Evolutionary conservation across 2,797 vertebrate genomes (phyloP).

Genomic region (Gila robusta): DNA sequence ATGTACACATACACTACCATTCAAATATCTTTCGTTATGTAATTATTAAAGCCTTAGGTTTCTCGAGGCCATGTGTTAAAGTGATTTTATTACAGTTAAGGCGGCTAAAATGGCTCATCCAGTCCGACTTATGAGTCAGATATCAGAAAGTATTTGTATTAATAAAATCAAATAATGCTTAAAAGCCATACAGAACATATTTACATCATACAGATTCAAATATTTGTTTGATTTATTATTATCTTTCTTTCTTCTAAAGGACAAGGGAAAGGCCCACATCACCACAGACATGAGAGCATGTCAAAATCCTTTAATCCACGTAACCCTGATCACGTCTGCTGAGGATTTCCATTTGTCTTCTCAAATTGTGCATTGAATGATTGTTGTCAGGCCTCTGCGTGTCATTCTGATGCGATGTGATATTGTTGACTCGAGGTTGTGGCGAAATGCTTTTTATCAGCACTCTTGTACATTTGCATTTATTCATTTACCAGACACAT

Average conservation of each 20-base stretch:
- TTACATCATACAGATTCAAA: neutral
- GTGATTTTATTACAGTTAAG: neutral
- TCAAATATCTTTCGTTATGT: neutral
- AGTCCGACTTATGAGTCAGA: neutral
- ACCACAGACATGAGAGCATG: neutral
- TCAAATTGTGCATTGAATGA: slow-evolving; percentile 21
- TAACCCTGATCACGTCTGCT: slow-evolving; percentile 34
- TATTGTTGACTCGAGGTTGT: slow-evolving; percentile 3
- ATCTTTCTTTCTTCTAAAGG: neutral
- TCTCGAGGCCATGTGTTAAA: neutral
- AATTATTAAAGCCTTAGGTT: neutral
- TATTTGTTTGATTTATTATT: neutral
- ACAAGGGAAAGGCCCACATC: neutral
- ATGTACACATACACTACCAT: neutral
- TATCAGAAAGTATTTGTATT: neutral
- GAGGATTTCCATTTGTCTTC: slow-evolving; percentile 36
- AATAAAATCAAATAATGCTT: neutral
- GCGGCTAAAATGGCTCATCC: neutral
- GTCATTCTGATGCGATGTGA: neutral
- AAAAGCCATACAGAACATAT: neutral
- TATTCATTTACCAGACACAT: neutral
- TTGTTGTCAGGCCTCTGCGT: neutral
- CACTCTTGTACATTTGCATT: neutral
- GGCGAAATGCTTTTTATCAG: neutral
- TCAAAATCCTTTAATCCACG: slow-evolving; percentile 42